Evolutionary conservation across 2,888 invertebrate genomes (phyloP), one percentile per base, ranked within the genome.

Genomic region (Chrysomela aeneicollis): DNA sequence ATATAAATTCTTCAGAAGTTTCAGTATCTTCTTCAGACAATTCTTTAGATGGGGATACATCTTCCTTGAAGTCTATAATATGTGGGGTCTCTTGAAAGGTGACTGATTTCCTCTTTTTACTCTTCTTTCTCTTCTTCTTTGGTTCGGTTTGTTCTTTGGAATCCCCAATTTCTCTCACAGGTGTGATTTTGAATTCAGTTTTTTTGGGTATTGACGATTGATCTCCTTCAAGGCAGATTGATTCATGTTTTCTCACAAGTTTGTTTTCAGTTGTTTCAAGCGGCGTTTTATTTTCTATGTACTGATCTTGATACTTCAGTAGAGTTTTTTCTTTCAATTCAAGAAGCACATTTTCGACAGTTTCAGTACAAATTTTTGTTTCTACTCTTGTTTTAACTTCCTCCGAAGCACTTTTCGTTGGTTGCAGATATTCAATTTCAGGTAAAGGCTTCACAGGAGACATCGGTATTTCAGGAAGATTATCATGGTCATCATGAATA

Each of bases 61-160:
- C 58, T 59, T 74, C 71, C 49, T 67, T 63, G 21, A 70, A 64
- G 42, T 66, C 59, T 52, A 80, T 79, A 35, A 80, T 76, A 32
- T 78, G 76, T 18, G 79, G 79, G 19, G 68, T 73, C 74, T 79
- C 79, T 67, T 79, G 79, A 62, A 80, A 79, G 1, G 80, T 78
- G n/a, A 80, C 80, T 17, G 79, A 77, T 71, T 80, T 80, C 18
- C 72, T 68, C 66, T 78, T 79, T 63, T 75, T 78, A 10, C 67
- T 69, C 54, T 71, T 74, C 18, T 69, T 72, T 22, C 59, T 71
- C 19, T 69, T 70, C 19, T 64, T 70, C 32, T 68, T 71, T 26
- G 57, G 60, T 51, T 69, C 66, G 8, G 32, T 53, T 35, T 58
- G 35, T 37, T 63, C 35, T 18, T 60, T 19, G 30, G 18, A 55